Evolutionary conservation across 2,113 vertebrate species (phyloP), one percentile per base, ranked within the genome.

Genomic region (Dermatemys mawii): DNA sequence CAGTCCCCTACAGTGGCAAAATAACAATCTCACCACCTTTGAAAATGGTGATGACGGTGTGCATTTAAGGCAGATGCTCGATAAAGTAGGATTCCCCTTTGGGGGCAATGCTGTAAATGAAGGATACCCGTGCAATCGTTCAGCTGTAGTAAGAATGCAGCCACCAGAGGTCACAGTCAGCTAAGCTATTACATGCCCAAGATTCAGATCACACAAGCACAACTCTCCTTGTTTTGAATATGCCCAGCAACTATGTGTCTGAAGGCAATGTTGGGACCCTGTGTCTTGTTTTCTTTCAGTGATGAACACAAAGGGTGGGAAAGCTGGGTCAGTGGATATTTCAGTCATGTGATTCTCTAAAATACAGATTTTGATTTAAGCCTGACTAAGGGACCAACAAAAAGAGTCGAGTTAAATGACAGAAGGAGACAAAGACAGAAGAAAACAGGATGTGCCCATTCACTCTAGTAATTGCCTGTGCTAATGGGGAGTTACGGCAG

Each of bases 161-260:
- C 98, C 98, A 98, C 92, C 94, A 98, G 98, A 95, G 98, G 98
- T 97, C 98, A 95, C 90, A 95, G 80, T 35, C 93, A 91, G 88
- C 96, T 87, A 98, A 94, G 49, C 21, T 93, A 84, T 95, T 84
- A 76, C 53, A 32, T 35, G 50, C 32, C 41, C 29, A 3, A 44
- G 67, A 1, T 41, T 81, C 14, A 12, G 38, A 41, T 3, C 38
- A 48, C 32, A 63, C 54, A 76, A 89, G 86, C 5, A 3, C 84
- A 86, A 4, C 19, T 87, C 4, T 16, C 8, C 48, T 78, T 38
- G 49, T 82, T 83, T 88, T 67, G 3, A 29, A 5, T 4, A 53
- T 19, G 8, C 49, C 92, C 29, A 89, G 5, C 78, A 90, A 83
- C 11, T 83, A 41, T 24, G 22, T 38, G 35, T 32, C 2, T 3